Conservation (phyloP, 1,140 invertebrate species). For the Drosophila pectinifera region DNA sequence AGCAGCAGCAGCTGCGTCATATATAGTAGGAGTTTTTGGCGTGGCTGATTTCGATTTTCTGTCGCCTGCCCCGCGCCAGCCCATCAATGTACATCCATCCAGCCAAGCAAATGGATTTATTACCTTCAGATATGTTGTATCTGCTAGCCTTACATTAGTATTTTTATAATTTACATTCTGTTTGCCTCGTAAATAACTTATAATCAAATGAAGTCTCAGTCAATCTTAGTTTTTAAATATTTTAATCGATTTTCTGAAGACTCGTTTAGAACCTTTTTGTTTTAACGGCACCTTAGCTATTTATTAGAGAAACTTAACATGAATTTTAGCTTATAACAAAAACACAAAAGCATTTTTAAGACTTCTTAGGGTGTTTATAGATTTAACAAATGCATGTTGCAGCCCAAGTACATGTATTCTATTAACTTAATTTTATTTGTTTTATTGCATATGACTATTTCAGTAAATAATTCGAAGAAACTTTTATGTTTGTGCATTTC, state of each 20-base stretch:
- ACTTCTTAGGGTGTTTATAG: neutral
- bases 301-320: neutral
- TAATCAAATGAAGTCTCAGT: neutral
- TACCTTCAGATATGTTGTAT: constrained; percentile 2
- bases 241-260: neutral
- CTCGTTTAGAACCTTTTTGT: no score
- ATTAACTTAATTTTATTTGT: no score
- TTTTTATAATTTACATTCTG: neutral
- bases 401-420: neutral
- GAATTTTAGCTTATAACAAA: neutral
- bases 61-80: constrained; percentile 3
- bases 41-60: constrained; percentile 63
- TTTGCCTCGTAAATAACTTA: neutral
- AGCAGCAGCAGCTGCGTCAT: constrained; percentile 66
- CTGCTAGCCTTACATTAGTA: neutral
- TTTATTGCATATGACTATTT: no score
- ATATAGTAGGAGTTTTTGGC: constrained; percentile 59
- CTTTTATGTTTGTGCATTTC: neutral
- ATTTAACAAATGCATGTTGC: neutral
- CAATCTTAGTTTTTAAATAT: neutral
- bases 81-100: no score
- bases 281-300: neutral
- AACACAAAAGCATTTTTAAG: neutral
- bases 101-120: neutral
- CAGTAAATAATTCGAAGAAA: no score